Base-by-base conservation (phyloP, 1,140 invertebrate genomes). In the Zaprionus lachaisei region DNA sequence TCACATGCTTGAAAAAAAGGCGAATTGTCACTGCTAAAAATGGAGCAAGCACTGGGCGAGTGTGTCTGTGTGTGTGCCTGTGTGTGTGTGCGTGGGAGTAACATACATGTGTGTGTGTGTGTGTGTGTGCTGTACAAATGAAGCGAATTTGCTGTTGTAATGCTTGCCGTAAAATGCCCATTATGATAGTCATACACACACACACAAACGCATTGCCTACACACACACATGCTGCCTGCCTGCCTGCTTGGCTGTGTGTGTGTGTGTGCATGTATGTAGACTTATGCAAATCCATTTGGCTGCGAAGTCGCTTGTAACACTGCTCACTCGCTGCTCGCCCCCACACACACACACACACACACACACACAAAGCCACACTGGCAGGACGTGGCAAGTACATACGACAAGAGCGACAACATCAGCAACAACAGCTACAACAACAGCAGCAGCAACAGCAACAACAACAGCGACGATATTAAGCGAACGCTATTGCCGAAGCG, bases 231-330 rank as follows among this genome's bases (percentile, higher is more conserved):
- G 22, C 47, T 47, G 41, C n/a, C 41, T 17, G n/a, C 31, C 14
- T 67, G 38, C 62, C 9, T 78, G 31, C 9, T 34, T 34, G 31
- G 31, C 0, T 34, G 31, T 34, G 31, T 34, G 31, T 34, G 49
- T 49, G 22, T 79, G 67, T 47, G 51, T 72, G 41, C 77, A 38
- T 74, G 65, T 84, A 49, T 63, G 66, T 77, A 47, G 66, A 90
- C 85, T 87, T 89, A 87, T 87, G 84, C 84, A 87, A 87, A 87
- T 87, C 85, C 85, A 90, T 87, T 87, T 84, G 74, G 69, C 77
- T 78, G 71, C 66, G 68, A 54, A 76, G 56, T 69, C 51, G 58
- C 58, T 76, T 37, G 26, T 34, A 67, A 49, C 54, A 38, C 73
- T 72, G 62, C 65, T 61, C 72, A 69, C 66, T 69, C 38, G 44